Conservation (phyloP, 2,797 vertebrate species). For the Tapera naevia region DNA sequence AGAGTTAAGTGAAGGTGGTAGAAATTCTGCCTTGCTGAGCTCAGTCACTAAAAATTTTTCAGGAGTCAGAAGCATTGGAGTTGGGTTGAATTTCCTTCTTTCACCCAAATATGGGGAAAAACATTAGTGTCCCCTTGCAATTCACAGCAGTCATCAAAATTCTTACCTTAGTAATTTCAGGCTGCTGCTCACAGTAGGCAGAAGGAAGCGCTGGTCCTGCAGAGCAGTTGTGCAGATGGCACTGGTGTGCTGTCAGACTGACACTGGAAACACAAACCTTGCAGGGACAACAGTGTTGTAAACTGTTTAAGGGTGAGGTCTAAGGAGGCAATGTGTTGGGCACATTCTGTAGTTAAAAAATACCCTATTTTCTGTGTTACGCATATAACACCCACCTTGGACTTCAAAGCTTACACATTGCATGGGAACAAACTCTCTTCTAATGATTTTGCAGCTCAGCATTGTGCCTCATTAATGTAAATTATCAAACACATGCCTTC, state of each 20-base stretch:
- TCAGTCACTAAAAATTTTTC: background rate
- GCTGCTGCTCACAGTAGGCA: background rate
- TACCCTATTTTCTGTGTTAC: background rate
- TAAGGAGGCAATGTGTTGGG: background rate
- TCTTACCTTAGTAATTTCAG: background rate
- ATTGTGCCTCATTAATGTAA: background rate
- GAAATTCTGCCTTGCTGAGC: background rate
- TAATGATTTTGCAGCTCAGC: background rate
- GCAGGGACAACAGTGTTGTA: background rate
- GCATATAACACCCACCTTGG: background rate
- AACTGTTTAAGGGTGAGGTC: background rate
- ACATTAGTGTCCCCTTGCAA: no score
- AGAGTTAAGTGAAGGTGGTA: background rate
- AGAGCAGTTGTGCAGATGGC: background rate
- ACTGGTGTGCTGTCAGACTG: background rate
- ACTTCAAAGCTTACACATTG: rapidly evolving
- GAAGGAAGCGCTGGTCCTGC: background rate
- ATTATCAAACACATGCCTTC: background rate
- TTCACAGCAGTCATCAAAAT: background rate
- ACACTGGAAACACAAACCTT: background rate
- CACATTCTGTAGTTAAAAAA: background rate
- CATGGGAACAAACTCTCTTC: background rate
- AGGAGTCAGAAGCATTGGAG: background rate
- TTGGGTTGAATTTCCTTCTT: background rate
- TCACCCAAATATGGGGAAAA: background rate